Evolutionary conservation across 2,888 invertebrate species (phyloP).

Genomic region (Volucella zonaria): DNA sequence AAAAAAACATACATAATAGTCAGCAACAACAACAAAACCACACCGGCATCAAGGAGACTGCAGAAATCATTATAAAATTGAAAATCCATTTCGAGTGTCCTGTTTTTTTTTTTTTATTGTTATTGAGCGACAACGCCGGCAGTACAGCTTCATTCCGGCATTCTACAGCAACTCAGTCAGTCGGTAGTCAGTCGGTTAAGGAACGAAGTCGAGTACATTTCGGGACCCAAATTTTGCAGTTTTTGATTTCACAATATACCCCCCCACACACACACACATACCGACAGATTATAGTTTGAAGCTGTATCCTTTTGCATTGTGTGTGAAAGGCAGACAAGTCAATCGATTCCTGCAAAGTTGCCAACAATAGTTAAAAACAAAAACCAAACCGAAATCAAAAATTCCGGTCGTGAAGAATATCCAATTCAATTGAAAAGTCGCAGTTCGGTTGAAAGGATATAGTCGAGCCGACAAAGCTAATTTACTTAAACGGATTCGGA

Average conservation of each 20-base stretch:
- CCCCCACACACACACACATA: not conserved
- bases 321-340: slow-evolving; percentile 6
- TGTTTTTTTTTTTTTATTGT: slow-evolving; percentile 24
- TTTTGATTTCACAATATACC: slow-evolving; percentile 33
- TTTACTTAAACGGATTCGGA: no score
- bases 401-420: not conserved
- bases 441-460: slow-evolving; percentile 45
- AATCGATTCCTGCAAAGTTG: slow-evolving; percentile 42
- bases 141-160: slow-evolving; percentile 55
- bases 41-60: not conserved
- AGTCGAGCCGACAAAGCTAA: not conserved
- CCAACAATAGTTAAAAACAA: slow-evolving; percentile 20
- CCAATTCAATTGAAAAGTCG: slow-evolving; percentile 48
- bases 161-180: slow-evolving; percentile 51
- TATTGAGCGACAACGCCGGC: slow-evolving; percentile 8
- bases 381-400: not conserved
- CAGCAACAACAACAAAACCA: slow-evolving; percentile 15
- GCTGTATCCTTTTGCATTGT: slow-evolving; percentile 25
- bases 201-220: slow-evolving; percentile 66
- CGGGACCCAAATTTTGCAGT: slow-evolving; percentile 31
- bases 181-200: slow-evolving; percentile 63
- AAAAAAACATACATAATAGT: slow-evolving; percentile 5
- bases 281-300: not conserved
- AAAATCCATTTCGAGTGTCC: slow-evolving; percentile 70
- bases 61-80: slow-evolving; percentile 67